Conservation (phyloP, 1,140 invertebrate genomes). For the Zaprionus ornatus region DNA sequence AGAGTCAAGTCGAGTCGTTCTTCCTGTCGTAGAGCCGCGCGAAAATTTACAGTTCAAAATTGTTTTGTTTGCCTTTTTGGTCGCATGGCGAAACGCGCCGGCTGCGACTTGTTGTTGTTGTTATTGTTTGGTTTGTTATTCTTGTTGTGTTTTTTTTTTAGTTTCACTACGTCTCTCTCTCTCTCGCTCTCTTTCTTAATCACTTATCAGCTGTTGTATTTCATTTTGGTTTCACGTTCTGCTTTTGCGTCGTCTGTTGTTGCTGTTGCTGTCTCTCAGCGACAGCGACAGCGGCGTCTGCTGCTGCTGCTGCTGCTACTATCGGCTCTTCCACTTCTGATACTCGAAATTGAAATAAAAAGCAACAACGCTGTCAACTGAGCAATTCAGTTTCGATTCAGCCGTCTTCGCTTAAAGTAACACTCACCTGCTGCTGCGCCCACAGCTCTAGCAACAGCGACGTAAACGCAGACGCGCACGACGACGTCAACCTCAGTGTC, state of each 20-base stretch:
- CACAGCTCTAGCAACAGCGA: background rate
- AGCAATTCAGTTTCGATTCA: constrained; percentile 76
- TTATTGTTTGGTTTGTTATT: constrained; percentile 26
- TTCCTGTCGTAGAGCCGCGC: constrained; percentile 29
- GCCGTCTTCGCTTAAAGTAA: constrained; percentile 77
- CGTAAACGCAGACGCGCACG: constrained; percentile 4
- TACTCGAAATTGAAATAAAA: constrained; percentile 71
- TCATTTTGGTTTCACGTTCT: constrained; percentile 44
- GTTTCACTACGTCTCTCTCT: constrained; percentile 2
- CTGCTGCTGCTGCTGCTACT: constrained; percentile 47
- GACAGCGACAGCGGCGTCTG: constrained; percentile 37
- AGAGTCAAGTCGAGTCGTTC: constrained; percentile 22
- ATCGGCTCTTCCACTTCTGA: constrained; percentile 68
- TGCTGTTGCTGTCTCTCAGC: constrained; percentile 45
- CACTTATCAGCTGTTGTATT: constrained; percentile 78
- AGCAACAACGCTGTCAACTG: constrained; percentile 76
- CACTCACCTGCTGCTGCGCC: constrained; percentile 46
- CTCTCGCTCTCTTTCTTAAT: constrained; percentile 22
- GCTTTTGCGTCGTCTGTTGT: constrained; percentile 41
- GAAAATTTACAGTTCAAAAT: constrained; percentile 36
- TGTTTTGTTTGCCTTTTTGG: constrained; percentile 22
- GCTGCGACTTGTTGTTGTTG: constrained; percentile 8
- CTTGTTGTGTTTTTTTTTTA: constrained; percentile 11
- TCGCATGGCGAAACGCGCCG: constrained; percentile 35
- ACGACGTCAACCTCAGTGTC: constrained; percentile 9